Base-by-base conservation (phyloP, 2,888 invertebrate genomes). In the Lepidocyrtoides sp. region DNA sequence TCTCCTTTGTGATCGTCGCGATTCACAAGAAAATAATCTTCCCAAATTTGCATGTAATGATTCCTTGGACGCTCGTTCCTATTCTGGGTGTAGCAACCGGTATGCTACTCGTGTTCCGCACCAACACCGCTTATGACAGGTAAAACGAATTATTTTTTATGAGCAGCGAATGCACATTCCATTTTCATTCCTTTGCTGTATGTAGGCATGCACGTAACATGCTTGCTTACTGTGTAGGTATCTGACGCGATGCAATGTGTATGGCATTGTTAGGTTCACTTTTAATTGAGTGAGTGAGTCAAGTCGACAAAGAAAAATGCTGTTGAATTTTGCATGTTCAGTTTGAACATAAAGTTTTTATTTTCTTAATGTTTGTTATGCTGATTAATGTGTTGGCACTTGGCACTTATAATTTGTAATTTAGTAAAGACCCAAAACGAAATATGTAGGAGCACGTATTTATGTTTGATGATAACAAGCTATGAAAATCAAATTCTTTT, bases 121-220 rank as follows among this genome's bases (percentile, higher is more conserved):
- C 85, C 2, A 93, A 93, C 75, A 93, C 93, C 10, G 92, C 93
- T 2, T 93, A 93, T 82, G 93, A 93, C 81, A 79, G 92, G 91
- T 92, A 89, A 32, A 10, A 29, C 17, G 4, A 54, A n/a, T 79
- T 79, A 51, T 48, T 51, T 79, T 72, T 69, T 36, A 0, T 32
- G 26, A 10, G 26, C 1, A 10, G 7, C 29, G 20, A 69, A 36
- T 36, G 69, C 26, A 14, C 26, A 26, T 60, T 60, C 26, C 60
- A 26, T 36, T 32, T 60, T 17, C 60, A 26, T 36, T 32, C 69
- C 26, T 12, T 54, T 17, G 7, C 17, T 54, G 0, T 0, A 7
- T n/a, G 4, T 17, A n/a, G 2, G 14, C 7, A 17, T 54, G 17
- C 51, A 12, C 17, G 51, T 7, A 3, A 48, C 7, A 54, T 54